Evolutionary conservation across 2,113 vertebrate species (phyloP).

Genomic region (Melanerpes aurifrons): DNA sequence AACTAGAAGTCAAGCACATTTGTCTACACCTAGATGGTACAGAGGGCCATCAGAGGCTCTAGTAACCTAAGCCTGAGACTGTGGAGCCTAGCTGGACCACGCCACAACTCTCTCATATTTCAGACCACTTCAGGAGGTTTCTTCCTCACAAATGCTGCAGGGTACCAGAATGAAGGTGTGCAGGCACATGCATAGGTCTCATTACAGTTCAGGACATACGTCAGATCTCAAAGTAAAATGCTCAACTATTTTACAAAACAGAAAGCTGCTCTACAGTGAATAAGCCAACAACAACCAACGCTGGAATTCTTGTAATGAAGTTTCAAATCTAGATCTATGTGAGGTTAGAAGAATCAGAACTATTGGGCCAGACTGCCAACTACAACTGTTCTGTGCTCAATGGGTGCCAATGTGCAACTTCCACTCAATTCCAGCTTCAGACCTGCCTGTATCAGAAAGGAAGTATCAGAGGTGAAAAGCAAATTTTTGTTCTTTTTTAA

Average conservation of each 20-base stretch:
- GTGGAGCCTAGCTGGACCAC: accelerated
- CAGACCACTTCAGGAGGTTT: not conserved
- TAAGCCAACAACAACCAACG: not conserved
- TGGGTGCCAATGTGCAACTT: not conserved
- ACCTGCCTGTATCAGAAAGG: not conserved
- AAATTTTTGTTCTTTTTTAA: not conserved
- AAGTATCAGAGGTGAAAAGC: not conserved
- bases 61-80: not conserved
- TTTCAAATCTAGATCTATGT: not conserved
- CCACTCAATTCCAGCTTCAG: not conserved
- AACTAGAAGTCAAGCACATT: not conserved
- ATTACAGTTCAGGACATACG: not conserved
- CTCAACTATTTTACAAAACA: not conserved
- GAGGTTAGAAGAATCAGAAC: not conserved
- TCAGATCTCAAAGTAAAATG: not conserved
- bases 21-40: not conserved
- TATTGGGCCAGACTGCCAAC: not conserved
- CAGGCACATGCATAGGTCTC: accelerated
- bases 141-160: not conserved
- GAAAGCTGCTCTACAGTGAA: not conserved
- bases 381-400: not conserved
- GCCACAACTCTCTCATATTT: not conserved
- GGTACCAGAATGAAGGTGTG: not conserved
- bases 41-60: not conserved
- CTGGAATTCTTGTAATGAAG: not conserved